Base-by-base conservation (phyloP, 2,113 vertebrate species). In the Thymallus thymallus region DNA sequence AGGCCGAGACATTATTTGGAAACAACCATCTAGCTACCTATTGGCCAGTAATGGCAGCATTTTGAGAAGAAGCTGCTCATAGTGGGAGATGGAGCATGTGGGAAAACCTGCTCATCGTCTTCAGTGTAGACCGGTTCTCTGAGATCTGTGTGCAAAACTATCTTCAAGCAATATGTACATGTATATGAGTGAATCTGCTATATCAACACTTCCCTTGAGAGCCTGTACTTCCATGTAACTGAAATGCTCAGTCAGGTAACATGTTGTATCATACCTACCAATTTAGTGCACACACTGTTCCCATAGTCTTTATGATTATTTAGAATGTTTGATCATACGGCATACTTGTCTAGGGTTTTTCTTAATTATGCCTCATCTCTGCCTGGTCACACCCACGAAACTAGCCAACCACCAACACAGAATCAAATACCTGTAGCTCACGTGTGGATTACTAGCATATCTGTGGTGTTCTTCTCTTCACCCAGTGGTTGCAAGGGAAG, bases 1-100 rank as follows among this genome's bases (percentile, higher is more conserved):
- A 35, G 5, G 1, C 13, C 22, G 30, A 22, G 66, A 32, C 32
- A 16, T 55, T 55, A 18, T 55, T 2, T 18, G 16, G 48, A 18
- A 55, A 55, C 48, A 18, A 55, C 48, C 14, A 55, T 55, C 48
- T 55, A 55, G 3, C 48, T 55, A 16, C 7, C 32, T 35, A 13
- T 55, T 16, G 48, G 48, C 4, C 87, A 97, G 97, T 76, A 65
- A 99, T 99, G 98, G 98, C 98, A 90, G 97, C 98, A 83, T 99
- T 99, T 99, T 92, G 94, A 97, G 86, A 99, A 99, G 94, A 99
- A 99, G 90, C 91, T 99, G 92, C 97, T 99, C 77, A 99, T 99
- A 90, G 98, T 99, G 60, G 98, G 98, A 83, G 98, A 99, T 87
- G 98, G 98, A 84, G 98, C 98, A 63, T 99, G 98, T 86, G 98